These are phyloP conservation scores for Silurus meridionalis DNA, from an alignment of 2,113 vertebrate species.

Conservation along the genomic window DNA sequence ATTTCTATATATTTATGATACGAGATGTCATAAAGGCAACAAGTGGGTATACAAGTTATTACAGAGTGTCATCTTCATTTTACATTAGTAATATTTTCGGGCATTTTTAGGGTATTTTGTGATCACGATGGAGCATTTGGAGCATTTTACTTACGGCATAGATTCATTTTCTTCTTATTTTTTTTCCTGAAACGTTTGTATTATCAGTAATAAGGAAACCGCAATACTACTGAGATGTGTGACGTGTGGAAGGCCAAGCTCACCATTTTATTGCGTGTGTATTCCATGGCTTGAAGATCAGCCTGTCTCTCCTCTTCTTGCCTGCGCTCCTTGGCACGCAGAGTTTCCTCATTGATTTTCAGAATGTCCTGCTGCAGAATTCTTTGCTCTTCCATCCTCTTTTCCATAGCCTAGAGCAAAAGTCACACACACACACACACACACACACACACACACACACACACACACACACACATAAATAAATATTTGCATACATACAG, in stretches of 20 bases:
- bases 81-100: background rate
- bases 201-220: background rate
- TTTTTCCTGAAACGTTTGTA: background rate
- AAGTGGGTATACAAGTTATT: background rate
- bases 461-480: background rate
- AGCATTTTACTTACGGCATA: background rate
- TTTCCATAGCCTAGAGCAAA: slow-evolving; percentile 73
- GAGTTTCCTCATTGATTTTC: slow-evolving; percentile 74
- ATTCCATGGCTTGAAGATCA: slow-evolving; percentile 76
- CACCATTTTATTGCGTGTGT: slow-evolving; percentile 79
- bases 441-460: background rate
- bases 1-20: background rate
- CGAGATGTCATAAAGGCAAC: background rate
- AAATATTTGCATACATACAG: no score
- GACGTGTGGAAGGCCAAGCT: slow-evolving; percentile 7
- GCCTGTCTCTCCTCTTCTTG: slow-evolving; percentile 77
- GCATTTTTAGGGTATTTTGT: background rate
- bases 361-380: slow-evolving; percentile 78
- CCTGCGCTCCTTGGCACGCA: slow-evolving; percentile 69
- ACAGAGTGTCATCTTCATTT: background rate
- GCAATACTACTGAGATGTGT: background rate
- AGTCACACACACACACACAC: background rate
- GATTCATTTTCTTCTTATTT: background rate
- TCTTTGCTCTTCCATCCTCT: slow-evolving; percentile 69
- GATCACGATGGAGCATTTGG: background rate